A percentile compares a stretch with the other conserved stretches of the same genome.
These are phyloP conservation scores for Neria commutata DNA, from an alignment of 2,888 invertebrate species.

Conservation along the genomic window DNA sequence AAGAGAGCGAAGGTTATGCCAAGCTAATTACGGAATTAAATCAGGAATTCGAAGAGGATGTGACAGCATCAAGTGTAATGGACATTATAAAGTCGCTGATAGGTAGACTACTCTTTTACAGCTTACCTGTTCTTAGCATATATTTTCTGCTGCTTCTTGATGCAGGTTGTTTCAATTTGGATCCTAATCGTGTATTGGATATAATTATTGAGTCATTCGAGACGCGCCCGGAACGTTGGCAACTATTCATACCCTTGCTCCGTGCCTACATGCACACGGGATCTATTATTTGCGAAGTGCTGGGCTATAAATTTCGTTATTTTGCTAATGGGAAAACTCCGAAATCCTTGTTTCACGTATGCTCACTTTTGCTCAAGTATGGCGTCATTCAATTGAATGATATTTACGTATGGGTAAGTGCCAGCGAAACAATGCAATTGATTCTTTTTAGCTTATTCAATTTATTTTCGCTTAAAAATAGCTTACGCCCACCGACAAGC, in stretches of 20 bases:
- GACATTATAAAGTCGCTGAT: conserved; percentile 93
- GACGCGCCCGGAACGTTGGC: conserved; percentile 77
- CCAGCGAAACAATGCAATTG: neutral
- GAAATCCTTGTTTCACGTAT: conserved; percentile 83
- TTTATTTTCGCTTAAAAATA: conserved; percentile 62
- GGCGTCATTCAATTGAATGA: conserved; percentile 84
- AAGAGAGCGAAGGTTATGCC: conserved; percentile 99
- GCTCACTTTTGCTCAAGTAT: conserved; percentile 88
- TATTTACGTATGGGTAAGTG: conserved; percentile 88
- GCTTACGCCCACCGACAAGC: conserved; percentile 82
- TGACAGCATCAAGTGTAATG: conserved; percentile 71
- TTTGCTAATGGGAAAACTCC: conserved; percentile 72
- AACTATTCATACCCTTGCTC: conserved; percentile 84
- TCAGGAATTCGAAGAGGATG: conserved; percentile 68
- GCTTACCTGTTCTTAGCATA: neutral
- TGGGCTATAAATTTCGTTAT: conserved; percentile 90
- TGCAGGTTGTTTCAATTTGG: conserved; percentile 94
- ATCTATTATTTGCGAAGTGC: conserved; percentile 87
- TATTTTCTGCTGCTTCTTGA: neutral
- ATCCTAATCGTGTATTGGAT: conserved; percentile 96
- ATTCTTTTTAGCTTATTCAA: conserved; percentile 13
- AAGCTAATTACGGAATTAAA: conserved; percentile 94
- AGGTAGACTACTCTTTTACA: conserved; percentile 65
- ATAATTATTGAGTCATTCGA: conserved; percentile 97
- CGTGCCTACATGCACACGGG: conserved; percentile 88